phyloP scores from a whole-genome alignment of 2,888 invertebrate genomes.

The Pristionchus arcanus region DNA sequence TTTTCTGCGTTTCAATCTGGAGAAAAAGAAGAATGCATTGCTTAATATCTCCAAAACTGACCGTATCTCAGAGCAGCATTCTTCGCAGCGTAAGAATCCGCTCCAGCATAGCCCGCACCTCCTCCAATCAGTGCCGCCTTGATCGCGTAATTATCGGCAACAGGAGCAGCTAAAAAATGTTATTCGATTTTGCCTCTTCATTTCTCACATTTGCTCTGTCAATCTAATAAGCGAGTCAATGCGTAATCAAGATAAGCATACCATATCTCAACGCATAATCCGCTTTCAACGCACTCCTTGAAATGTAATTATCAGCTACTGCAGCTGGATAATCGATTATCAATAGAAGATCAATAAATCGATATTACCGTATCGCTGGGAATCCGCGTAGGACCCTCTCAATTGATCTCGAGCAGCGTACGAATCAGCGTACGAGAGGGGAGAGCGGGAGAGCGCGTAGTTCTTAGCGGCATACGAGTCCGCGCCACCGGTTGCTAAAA shows the following conservation, averaged over 20 bases:
- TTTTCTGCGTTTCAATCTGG: too few relatives aligned
- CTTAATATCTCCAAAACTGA: not conserved
- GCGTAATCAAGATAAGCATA: not conserved
- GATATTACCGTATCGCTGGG: constrained; percentile 14
- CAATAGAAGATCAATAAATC: not conserved
- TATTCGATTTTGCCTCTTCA: too few relatives aligned
- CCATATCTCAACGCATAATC: not conserved
- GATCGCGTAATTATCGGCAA: not conserved
- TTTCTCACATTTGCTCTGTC: not conserved
- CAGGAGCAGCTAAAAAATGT: not conserved
- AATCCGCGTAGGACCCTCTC: constrained; percentile 11
- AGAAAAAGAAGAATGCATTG: too few relatives aligned
- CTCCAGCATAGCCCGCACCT: not conserved
- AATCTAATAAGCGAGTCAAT: too few relatives aligned
- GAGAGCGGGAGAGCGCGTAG: not conserved
- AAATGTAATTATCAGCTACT: not conserved
- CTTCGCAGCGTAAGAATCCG: not conserved
- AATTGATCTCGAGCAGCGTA: not conserved
- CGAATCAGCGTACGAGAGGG: not conserved
- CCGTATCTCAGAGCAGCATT: not conserved
- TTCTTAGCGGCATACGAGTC: not conserved
- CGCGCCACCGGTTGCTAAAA: not conserved
- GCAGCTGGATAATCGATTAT: not conserved
- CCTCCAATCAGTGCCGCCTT: not conserved
- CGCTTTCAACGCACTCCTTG: not conserved